Evolutionary conservation across 2,797 vertebrate species (phyloP).

Genomic region (Erithacus rubecula): DNA sequence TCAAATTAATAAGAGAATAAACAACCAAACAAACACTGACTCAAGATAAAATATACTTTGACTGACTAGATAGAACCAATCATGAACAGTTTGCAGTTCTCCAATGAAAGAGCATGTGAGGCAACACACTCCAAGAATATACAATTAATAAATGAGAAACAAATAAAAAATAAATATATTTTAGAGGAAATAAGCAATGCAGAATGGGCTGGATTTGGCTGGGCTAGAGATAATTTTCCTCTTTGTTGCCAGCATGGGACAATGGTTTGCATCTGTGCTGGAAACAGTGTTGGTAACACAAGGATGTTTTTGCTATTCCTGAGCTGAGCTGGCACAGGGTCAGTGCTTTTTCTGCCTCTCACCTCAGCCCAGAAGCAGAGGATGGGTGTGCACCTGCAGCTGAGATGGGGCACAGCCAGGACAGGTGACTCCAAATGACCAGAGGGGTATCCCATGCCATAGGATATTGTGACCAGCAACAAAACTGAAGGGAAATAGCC

Average conservation of each 20-base stretch:
- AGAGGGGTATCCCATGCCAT: background rate
- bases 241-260: background rate
- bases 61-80: background rate
- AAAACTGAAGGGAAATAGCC: background rate
- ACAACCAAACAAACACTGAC: background rate
- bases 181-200: background rate
- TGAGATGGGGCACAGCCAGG: background rate
- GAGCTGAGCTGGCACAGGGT: background rate
- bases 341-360: background rate
- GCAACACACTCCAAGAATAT: background rate
- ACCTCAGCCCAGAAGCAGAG: accelerated
- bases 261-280: background rate
- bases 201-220: background rate
- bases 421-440: background rate
- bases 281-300: background rate
- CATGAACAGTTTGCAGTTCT: background rate
- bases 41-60: background rate
- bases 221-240: background rate
- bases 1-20: background rate
- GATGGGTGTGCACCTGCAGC: background rate
- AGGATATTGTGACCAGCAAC: background rate
- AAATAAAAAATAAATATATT: background rate
- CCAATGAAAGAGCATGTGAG: background rate
- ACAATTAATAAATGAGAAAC: background rate
- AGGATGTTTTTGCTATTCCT: background rate